Percentiles rank a stretch among this genome's conserved stretches.
Conservation (phyloP, 2,797 vertebrate genomes). For the Steatocranus sp. region DNA sequence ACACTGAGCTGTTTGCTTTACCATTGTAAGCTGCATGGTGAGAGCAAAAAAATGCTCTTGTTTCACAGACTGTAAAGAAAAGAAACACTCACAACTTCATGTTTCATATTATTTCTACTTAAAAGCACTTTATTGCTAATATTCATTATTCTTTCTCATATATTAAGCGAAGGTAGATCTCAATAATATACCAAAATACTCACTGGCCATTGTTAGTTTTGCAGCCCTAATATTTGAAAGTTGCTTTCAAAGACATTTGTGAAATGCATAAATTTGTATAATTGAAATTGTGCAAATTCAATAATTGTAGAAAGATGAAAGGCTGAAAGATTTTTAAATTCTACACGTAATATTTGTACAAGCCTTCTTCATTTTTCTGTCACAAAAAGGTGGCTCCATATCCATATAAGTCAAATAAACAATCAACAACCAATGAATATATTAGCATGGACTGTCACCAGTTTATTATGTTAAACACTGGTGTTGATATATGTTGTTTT, state of each 20-base stretch:
- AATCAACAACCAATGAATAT: not conserved
- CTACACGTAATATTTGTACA: not conserved
- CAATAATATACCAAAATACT: not conserved
- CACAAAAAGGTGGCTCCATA: not conserved
- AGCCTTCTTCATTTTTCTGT: not conserved
- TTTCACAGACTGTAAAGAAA: not conserved
- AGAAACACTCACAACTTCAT: not conserved
- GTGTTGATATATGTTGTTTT: not conserved
- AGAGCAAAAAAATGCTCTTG: not conserved
- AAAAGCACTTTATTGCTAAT: not conserved
- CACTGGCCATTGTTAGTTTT: rapidly evolving
- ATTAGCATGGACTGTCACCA: not conserved
- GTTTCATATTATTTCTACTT: not conserved
- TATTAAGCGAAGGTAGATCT: not conserved
- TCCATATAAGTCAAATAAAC: not conserved
- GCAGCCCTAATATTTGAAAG: not conserved
- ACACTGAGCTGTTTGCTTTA: not conserved
- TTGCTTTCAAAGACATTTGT: not conserved
- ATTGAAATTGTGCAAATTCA: not conserved
- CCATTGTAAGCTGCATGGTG: not conserved
- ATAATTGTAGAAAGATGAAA: not conserved
- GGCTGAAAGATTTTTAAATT: not conserved
- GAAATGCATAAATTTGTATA: not conserved
- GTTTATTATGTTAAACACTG: not conserved
- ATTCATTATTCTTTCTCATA: not conserved